Evolutionary conservation across 1,140 invertebrate genomes (phyloP), one percentile per base, ranked within the genome.

Genomic region (Drosophila erecta): DNA sequence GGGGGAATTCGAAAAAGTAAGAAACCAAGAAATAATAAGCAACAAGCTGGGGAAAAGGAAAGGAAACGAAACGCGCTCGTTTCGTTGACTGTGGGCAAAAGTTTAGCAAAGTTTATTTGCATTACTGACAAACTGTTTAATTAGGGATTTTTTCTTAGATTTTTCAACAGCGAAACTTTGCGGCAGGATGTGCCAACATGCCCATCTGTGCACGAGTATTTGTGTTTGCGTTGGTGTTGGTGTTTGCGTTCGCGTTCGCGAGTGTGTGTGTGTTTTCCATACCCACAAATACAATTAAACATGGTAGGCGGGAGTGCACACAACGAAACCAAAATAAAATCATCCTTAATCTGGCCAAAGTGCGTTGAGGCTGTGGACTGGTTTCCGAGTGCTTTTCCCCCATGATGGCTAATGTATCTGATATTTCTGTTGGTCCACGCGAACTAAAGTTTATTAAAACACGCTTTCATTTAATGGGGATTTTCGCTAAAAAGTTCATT

Each of bases 81-180:
- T 30, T 4, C 37, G 73, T 64, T 83, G 79, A 65, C 81, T 80
- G 74, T 75, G 66, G 65, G 62, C 66, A 89, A 89, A 87, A 87
- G 84, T 87, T 87, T 43, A 79, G 66, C 84, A 84, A 87, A 87
- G 84, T 87, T 87, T 87, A 87, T 89, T 87, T 87, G 84, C 84
- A 87, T 87, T 87, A 89, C 84, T 87, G 84, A 89, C 84, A 87
- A 87, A 89, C 84, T 87, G 84, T 87, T 87, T 87, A 87, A 87
- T 87, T 87, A 87, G 84, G 84, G 83, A 89, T 89, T 87, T 89
- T 81, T 87, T 71, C 71, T 83, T 64, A 69, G 76, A 89, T 87
- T 89, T 81, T 86, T 79, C 71, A 76, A 41, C 73, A 66, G 65
- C 69, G 17, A 75, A 87, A 87, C 69, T 87, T 86, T 85, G 61